Conservation (phyloP, 2,888 invertebrate species). For the Drosophila lacicola region DNA sequence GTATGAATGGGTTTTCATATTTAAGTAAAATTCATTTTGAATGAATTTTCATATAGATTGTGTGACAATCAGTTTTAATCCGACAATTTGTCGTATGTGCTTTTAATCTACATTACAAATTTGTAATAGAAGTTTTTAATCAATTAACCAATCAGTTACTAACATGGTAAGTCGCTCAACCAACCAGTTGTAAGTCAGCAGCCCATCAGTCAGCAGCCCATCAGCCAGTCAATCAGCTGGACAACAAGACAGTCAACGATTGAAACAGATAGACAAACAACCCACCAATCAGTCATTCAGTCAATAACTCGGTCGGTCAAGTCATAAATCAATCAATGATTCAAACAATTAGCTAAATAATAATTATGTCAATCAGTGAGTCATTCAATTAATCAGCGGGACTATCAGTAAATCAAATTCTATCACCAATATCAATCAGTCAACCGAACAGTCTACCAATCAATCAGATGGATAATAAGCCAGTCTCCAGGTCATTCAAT, state of each 20-base stretch:
- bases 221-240: not conserved
- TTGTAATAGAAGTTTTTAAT: too few relatives aligned
- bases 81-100: not conserved
- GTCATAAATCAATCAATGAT: not conserved
- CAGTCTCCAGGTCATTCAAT: too few relatives aligned
- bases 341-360: not conserved
- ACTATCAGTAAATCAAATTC: not conserved
- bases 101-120: too few relatives aligned
- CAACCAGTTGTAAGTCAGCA: too few relatives aligned
- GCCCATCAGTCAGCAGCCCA: too few relatives aligned
- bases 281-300: too few relatives aligned
- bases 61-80: not conserved
- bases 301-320: not conserved
- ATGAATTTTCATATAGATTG: not conserved
- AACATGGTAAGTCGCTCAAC: too few relatives aligned
- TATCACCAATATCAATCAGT: not conserved
- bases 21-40: not conserved
- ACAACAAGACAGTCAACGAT: too few relatives aligned
- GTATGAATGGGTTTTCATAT: slow-evolving; percentile 7
- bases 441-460: not conserved
- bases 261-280: too few relatives aligned
- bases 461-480: not conserved
- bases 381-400: slow-evolving; percentile 1
- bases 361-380: not conserved
- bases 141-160: too few relatives aligned